phyloP scores from a whole-genome alignment of 2,797 vertebrate genomes.

The Microctenopoma lineatum region DNA sequence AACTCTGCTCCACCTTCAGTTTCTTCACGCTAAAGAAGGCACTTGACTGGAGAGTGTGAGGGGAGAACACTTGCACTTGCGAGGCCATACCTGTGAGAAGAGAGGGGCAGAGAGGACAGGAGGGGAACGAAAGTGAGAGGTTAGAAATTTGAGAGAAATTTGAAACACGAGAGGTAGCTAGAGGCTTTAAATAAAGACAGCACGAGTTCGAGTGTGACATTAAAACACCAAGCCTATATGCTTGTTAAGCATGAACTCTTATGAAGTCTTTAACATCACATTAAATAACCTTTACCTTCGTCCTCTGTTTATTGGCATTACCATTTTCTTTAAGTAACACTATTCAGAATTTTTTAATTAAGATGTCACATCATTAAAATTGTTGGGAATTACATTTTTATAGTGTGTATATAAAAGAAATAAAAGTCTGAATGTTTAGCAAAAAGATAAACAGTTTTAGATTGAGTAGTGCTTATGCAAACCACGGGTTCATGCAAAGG shows the following conservation, averaged over 20 bases:
- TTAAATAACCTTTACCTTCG: constrained; percentile 20
- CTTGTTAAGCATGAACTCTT: constrained; percentile 38
- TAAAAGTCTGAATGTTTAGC: constrained; percentile 35
- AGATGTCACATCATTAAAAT: constrained; percentile 14
- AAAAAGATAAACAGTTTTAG: constrained; percentile 44
- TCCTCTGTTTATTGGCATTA: constrained; percentile 22
- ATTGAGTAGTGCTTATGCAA: constrained; percentile 50
- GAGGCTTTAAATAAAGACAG: constrained; percentile 82
- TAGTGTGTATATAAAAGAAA: constrained; percentile 28
- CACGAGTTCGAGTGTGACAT: constrained; percentile 73
- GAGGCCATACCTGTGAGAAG: constrained; percentile 96
- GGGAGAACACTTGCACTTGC: constrained; percentile 98
- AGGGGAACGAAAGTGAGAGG: constrained; percentile 74
- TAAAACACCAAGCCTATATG: constrained; percentile 56
- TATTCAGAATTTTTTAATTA: neutral
- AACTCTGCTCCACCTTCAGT: constrained; percentile 98
- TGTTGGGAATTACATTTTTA: neutral
- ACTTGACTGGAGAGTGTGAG: constrained; percentile 98
- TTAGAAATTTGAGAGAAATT: constrained; percentile 76
- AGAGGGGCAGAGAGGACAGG: constrained; percentile 43
- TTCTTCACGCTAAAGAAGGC: constrained; percentile 99
- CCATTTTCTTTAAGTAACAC: neutral
- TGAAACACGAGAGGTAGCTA: constrained; percentile 77
- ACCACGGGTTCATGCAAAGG: constrained; percentile 59
- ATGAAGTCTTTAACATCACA: constrained; percentile 31